Conservation (phyloP, 2,888 invertebrate genomes). For the Tipula lateralis region DNA sequence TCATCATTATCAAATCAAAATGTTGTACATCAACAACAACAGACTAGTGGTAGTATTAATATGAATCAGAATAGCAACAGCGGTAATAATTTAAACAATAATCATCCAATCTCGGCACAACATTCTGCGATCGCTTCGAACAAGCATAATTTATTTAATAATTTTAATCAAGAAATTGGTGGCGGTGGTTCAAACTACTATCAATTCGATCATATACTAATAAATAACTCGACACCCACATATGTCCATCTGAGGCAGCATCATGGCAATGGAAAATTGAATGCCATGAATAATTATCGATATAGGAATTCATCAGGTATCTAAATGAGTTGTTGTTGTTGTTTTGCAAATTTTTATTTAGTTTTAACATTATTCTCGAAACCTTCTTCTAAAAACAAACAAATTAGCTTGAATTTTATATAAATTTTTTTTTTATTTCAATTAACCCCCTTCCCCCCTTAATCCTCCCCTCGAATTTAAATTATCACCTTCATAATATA, state of each 20-base stretch:
- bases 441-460: not conserved
- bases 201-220: constrained; percentile 28
- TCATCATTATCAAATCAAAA: constrained; percentile 42
- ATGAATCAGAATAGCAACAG: not conserved
- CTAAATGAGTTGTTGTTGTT: not conserved
- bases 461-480: not conserved
- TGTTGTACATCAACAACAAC: constrained; percentile 52
- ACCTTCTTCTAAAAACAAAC: not conserved
- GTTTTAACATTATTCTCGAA: not conserved
- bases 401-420: not conserved
- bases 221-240: constrained; percentile 26
- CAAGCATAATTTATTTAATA: constrained; percentile 42
- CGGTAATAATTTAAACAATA: constrained; percentile 26
- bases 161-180: constrained; percentile 26
- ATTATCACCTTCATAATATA: not conserved
- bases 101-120: constrained; percentile 21
- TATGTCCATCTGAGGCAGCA: constrained; percentile 29
- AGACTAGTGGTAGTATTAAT: constrained; percentile 34
- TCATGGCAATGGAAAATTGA: constrained; percentile 28
- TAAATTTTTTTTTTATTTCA: not conserved
- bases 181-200: constrained; percentile 26
- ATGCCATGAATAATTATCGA: constrained; percentile 45
- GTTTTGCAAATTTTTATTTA: not conserved
- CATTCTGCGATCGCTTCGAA: not conserved
- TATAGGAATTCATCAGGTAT: constrained; percentile 44